Evolutionary conservation across 92 coral and sea anemone genomes (phyloP), one percentile per base, ranked within the genome.

Genomic region (Micromussa lordhowensis): DNA sequence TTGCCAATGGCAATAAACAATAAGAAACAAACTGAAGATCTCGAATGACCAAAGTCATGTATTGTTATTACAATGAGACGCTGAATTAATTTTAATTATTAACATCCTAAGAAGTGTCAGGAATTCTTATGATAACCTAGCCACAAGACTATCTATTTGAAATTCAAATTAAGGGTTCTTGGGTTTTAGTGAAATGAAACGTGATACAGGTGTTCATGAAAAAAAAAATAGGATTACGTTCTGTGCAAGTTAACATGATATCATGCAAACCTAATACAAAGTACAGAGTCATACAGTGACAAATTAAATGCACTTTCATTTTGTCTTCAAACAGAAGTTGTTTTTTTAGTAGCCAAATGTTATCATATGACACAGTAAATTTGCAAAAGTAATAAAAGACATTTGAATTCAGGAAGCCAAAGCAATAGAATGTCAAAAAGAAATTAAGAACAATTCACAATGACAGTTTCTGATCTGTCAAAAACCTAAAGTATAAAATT

Each of bases 51-150:
- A 77, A 48, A 63, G 89, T 38, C 77, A 21, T 17, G 72, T 28
- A 75, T 75, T 84, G 88, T 84, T 75, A 84, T 57, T 74, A 81
- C 35, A 18, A 84, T 77, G 83, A 30, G 72, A 19, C 17, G 83
- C 76, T 86, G 53, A 77, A 86, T 86, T 86, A 64, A 63, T 66
- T 77, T 77, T 86, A 77, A 86, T 86, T 38, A 86, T 86, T 86
- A 77, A 86, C 21, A 64, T 77, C 77, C 77, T 30, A 17, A 54
- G 77, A 86, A 77, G 83, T 86, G 89, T 61, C 89, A 77, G 68
- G 89, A 77, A 77, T 84, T 78, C 82, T 54, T 76, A 17, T 21
- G 89, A 86, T 77, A 77, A 78, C 49, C 40, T 17, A n/a, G 77
- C 83, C 89, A 86, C 89, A 86, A 34, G 76, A 15, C 66, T 66